Evolutionary conservation across 2,113 vertebrate species (phyloP).

Genomic region (Cisticola juncidis): DNA sequence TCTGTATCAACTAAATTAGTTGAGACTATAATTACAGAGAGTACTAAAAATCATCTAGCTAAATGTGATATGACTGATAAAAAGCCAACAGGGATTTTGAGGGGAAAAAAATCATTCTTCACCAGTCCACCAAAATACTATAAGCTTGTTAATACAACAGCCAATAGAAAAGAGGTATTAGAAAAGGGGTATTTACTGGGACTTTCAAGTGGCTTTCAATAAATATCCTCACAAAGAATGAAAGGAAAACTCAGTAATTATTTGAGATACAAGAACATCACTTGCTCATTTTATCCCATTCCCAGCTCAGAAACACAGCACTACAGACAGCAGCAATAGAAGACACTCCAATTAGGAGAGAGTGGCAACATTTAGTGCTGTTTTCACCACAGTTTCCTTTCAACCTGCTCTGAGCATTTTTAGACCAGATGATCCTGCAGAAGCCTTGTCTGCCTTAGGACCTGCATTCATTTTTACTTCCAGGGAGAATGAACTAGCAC

Average conservation of each 20-base stretch:
- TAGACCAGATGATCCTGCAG: neutral
- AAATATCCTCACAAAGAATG: neutral
- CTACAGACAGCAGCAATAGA: neutral
- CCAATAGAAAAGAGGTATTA: neutral
- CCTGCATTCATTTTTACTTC: neutral
- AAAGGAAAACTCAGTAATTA: neutral
- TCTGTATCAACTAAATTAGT: constrained; percentile 12
- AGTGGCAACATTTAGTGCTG: neutral
- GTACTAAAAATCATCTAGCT: constrained; percentile 12
- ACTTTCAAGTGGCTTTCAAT: neutral
- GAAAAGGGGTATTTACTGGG: neutral
- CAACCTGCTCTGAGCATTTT: neutral
- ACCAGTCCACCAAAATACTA: neutral
- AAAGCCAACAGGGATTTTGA: neutral
- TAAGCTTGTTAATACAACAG: neutral
- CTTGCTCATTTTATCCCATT: neutral
- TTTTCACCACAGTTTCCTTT: neutral
- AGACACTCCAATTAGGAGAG: neutral
- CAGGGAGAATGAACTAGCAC: neutral
- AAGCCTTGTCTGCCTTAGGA: neutral
- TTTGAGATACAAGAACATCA: neutral
- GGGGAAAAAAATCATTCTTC: neutral
- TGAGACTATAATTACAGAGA: constrained; percentile 24
- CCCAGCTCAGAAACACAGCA: neutral
- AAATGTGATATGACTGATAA: neutral